These are phyloP conservation scores for Pangasianodon hypophthalmus DNA, from an alignment of 2,113 vertebrate genomes.

Conservation along the genomic window DNA sequence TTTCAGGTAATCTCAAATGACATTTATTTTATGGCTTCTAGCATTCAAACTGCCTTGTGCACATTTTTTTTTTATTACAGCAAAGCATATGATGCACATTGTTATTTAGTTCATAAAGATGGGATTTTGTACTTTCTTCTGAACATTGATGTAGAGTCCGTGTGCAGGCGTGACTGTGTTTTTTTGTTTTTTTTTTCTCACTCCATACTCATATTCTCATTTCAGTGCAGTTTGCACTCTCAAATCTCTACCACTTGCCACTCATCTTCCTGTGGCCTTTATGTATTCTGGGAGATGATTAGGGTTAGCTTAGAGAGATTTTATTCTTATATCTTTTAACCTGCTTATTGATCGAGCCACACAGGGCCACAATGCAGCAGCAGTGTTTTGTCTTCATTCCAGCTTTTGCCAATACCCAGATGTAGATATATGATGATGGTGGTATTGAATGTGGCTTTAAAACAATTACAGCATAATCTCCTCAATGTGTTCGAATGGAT, in stretches of 20 bases:
- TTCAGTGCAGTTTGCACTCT: conserved; percentile 9
- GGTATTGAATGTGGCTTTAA: conserved; percentile 34
- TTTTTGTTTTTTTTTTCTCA: neutral
- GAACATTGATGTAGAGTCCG: neutral
- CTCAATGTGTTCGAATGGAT: conserved; percentile 7
- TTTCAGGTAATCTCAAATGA: neutral
- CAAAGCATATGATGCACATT: neutral
- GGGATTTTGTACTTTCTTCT: neutral
- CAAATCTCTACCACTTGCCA: conserved; percentile 15
- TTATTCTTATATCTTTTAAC: conserved; percentile 40
- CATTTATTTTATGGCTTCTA: neutral
- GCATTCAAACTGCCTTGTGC: neutral
- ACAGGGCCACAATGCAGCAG: conserved; percentile 8
- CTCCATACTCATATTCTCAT: neutral
- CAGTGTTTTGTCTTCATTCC: conserved; percentile 35
- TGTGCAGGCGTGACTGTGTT: neutral
- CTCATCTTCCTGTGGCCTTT: conserved; percentile 32
- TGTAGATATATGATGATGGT: conserved; percentile 45
- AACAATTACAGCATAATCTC: conserved; percentile 38
- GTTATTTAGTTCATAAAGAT: conserved; percentile 17
- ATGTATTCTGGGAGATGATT: conserved; percentile 26
- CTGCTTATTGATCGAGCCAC: conserved; percentile 37
- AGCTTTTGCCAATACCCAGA: conserved; percentile 40
- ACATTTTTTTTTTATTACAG: conserved; percentile 19
- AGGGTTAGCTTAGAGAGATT: conserved; percentile 37